Conservation (phyloP, 2,888 invertebrate genomes). For the Tiliacea aurago region DNA sequence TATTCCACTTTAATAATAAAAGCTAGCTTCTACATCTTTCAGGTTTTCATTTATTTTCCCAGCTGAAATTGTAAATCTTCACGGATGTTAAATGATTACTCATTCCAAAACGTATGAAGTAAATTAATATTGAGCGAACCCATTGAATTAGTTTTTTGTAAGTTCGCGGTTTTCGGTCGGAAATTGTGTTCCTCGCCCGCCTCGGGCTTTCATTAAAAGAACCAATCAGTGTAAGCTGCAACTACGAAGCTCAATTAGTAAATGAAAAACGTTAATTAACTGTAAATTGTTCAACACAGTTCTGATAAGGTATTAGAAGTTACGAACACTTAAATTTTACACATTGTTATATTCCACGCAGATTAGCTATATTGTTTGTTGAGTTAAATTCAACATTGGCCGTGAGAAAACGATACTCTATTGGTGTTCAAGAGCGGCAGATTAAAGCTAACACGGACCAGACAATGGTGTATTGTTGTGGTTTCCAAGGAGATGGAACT, state of each 20-base stretch:
- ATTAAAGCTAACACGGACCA: slow-evolving; percentile 56
- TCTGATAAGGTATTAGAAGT: slow-evolving; percentile 15
- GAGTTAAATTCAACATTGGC: slow-evolving; percentile 13
- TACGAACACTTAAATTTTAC: slow-evolving; percentile 27
- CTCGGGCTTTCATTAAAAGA: slow-evolving; percentile 11
- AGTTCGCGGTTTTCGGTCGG: slow-evolving; percentile 16
- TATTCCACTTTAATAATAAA: slow-evolving; percentile 33
- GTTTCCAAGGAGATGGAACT: slow-evolving; percentile 22
- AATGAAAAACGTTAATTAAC: slow-evolving; percentile 38
- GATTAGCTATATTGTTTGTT: slow-evolving; percentile 21
- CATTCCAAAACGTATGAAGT: slow-evolving; percentile 22
- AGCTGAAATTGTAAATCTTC: neutral
- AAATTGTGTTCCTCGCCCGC: slow-evolving; percentile 20
- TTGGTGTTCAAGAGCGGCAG: slow-evolving; percentile 34
- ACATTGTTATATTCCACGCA: slow-evolving; percentile 1
- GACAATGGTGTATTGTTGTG: slow-evolving; percentile 70
- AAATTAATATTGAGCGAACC: slow-evolving; percentile 7
- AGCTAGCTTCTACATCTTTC: neutral
- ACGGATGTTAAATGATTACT: neutral
- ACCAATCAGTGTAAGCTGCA: slow-evolving; percentile 23
- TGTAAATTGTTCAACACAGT: slow-evolving; percentile 14
- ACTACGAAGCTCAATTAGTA: slow-evolving; percentile 34
- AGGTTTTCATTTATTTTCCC: slow-evolving; percentile 15
- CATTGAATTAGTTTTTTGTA: slow-evolving; percentile 38
- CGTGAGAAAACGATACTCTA: slow-evolving; percentile 14